Percentiles rank a stretch among this genome's conserved stretches.
These are phyloP conservation scores for Epinephelus malabaricus DNA, from an alignment of 2,797 vertebrate species.

Conservation along the genomic window DNA sequence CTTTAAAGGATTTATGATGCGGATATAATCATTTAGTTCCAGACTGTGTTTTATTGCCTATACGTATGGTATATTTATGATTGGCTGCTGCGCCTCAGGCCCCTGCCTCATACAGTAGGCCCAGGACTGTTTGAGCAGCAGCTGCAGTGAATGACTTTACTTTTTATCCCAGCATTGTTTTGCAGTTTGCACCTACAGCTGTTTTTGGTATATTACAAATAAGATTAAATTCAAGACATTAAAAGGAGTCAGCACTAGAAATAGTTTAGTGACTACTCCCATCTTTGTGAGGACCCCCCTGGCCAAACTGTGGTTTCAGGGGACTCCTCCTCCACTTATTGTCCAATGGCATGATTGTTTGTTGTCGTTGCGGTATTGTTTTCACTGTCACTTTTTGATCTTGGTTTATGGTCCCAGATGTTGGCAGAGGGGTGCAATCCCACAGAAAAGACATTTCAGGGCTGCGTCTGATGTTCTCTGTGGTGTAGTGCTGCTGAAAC, in stretches of 20 bases:
- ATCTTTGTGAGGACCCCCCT: conserved; percentile 16
- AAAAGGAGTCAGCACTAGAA: conserved; percentile 18
- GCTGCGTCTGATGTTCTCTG: conserved; percentile 67
- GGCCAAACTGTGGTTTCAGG: conserved; percentile 47
- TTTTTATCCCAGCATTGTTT: conserved; percentile 17
- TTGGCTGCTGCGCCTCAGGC: conserved; percentile 34
- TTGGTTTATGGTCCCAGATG: conserved; percentile 80
- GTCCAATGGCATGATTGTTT: conserved; percentile 68
- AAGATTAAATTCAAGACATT: conserved; percentile 21
- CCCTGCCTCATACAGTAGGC: neutral
- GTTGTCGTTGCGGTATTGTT: conserved; percentile 75
- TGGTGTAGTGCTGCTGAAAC: conserved; percentile 61
- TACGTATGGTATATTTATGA: conserved; percentile 43
- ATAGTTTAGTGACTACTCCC: conserved; percentile 27
- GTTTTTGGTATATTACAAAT: conserved; percentile 43
- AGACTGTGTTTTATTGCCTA: conserved; percentile 51
- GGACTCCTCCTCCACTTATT: conserved; percentile 55
- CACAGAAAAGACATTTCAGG: conserved; percentile 58
- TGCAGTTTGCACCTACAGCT: conserved; percentile 6
- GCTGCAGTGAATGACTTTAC: conserved; percentile 9
- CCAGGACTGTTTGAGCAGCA: conserved; percentile 21
- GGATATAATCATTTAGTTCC: conserved; percentile 66
- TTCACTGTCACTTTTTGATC: conserved; percentile 73
- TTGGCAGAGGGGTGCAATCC: conserved; percentile 72
- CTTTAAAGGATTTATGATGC: conserved; percentile 63